Conservation (phyloP, 2,113 vertebrate genomes). For the Echinops telfairi region DNA sequence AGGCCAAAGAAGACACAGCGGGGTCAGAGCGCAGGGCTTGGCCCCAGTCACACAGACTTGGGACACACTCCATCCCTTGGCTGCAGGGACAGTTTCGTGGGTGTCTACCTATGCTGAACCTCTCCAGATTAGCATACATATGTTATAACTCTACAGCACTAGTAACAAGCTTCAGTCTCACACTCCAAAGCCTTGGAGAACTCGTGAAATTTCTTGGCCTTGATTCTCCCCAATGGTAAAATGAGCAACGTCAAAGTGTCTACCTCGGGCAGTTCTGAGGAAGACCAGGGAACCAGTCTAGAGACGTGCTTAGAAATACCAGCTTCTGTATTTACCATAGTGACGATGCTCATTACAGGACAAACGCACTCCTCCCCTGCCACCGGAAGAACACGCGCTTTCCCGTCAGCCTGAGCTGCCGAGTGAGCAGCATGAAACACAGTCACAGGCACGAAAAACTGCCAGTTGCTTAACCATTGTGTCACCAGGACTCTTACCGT, state of each 20-base stretch:
- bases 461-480: no score
- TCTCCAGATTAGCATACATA: not conserved
- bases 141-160: not conserved
- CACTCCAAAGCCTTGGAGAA: no score
- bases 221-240: no score
- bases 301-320: not conserved
- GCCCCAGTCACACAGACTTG: no score
- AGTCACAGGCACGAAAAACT: not conserved
- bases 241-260: no score
- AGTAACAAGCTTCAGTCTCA: not conserved
- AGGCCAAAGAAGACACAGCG: not conserved
- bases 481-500: not conserved
- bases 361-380: not conserved
- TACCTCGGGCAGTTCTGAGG: not conserved
- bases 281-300: not conserved
- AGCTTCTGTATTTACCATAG: not conserved
- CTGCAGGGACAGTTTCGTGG: fast-evolving
- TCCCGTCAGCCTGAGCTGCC: not conserved
- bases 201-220: not conserved
- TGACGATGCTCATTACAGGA: not conserved
- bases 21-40: not conserved
- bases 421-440: not conserved
- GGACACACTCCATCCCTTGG: not conserved
- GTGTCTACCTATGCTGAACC: fast-evolving
- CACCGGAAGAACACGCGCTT: not conserved